Conservation (phyloP, 2,797 vertebrate species). For the Holocentrus rufus region DNA sequence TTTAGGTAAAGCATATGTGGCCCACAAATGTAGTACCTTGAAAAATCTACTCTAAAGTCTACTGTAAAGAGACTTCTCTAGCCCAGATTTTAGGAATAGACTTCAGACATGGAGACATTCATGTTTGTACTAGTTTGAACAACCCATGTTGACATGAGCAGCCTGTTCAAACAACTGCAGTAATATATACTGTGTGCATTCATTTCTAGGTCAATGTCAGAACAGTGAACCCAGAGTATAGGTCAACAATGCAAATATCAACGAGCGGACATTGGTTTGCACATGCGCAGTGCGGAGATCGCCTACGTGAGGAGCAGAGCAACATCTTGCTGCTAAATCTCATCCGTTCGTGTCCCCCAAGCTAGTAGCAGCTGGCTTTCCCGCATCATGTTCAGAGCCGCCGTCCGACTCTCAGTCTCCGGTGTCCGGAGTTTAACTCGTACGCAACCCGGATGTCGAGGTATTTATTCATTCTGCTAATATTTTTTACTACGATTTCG, state of each 20-base stretch:
- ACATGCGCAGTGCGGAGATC: constrained; percentile 53
- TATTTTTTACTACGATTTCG: background rate
- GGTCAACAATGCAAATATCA: constrained; percentile 4
- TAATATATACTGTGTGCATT: too few species aligned
- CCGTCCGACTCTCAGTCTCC: constrained; percentile 81
- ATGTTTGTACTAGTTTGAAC: too few species aligned
- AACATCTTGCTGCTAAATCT: constrained; percentile 25
- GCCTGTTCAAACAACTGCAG: too few species aligned
- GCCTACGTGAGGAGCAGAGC: constrained; percentile 33
- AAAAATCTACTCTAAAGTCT: too few species aligned
- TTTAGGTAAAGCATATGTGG: too few species aligned
- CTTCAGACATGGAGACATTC: too few species aligned
- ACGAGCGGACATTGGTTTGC: constrained; percentile 8
- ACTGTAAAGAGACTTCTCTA: too few species aligned
- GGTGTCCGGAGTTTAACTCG: constrained; percentile 79
- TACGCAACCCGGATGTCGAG: constrained; percentile 70
- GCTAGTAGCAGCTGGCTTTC: constrained; percentile 22
- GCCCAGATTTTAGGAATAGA: too few species aligned
- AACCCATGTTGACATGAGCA: too few species aligned
- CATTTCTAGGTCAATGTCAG: constrained; percentile 31
- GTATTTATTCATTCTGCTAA: constrained; percentile 51
- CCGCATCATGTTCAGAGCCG: constrained; percentile 82
- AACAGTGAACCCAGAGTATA: background rate
- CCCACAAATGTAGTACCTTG: too few species aligned
- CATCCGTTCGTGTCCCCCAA: constrained; percentile 27